Evolutionary conservation across 2,113 vertebrate species (phyloP), one percentile per base, ranked within the genome.

Genomic region (Tor tambroides): DNA sequence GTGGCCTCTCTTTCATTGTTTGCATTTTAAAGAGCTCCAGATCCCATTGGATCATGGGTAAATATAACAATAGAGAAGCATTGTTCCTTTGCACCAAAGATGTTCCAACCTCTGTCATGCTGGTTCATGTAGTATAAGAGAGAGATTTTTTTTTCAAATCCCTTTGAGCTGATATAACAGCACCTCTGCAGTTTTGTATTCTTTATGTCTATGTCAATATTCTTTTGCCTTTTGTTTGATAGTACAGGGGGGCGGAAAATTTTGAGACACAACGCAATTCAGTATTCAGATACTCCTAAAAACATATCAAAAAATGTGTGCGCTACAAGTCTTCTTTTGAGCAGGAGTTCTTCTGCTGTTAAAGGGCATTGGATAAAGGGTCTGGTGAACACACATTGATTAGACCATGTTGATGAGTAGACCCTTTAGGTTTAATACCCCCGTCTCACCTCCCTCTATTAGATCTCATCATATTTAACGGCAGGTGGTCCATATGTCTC

Each of bases 401-500:
- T 35, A 71, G 76, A 65, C 10, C 14, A 8, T n/a, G 79, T 85
- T 86, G 26, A 74, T 87, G 82, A 85, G 80, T 10, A 67, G 80
- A 65, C 67, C 78, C 72, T 85, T 90, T 85, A 35, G 84, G 91
- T 89, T 87, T 88, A 91, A 92, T 86, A 91, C 86, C 89, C 81
- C 61, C 63, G 83, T 43, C 82, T 88, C 85, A 67, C 89, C 69
- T 86, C 9, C 38, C 49, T 86, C 80, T 86, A 86, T 86, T 81
- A 81, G 67, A 26, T 30, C 65, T 90, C 88, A 90, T 90, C 91
- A 90, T 83, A 32, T 91, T 88, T 80, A 88, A 46, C 91, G 85
- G 89, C 92, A 89, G 91, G 92, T 86, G 92, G 92, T 87, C 88
- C 79, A 41, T 80, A 84, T 88, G 79, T 88, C 61, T 92, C 87